phyloP scores from a whole-genome alignment of 1,140 invertebrate genomes.

The Zaprionus tsacasi region DNA sequence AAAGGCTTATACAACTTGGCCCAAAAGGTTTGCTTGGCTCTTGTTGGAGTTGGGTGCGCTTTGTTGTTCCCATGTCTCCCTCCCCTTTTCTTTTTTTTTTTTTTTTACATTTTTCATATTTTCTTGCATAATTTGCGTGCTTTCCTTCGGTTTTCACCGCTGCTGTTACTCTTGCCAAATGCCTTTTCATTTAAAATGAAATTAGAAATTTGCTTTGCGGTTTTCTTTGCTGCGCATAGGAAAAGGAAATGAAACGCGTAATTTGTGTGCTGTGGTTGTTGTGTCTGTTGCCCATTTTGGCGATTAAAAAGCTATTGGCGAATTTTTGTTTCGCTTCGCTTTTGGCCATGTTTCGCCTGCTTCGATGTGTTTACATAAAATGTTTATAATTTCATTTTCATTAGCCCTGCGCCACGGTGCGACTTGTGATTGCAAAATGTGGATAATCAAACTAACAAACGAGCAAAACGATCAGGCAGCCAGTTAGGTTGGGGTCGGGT shows the following conservation, averaged over 20 bases:
- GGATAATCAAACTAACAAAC: constrained; percentile 38
- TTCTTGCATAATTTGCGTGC: constrained; percentile 10
- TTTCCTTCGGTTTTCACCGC: constrained; percentile 1
- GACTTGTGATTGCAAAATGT: constrained; percentile 53
- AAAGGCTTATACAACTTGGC: neutral
- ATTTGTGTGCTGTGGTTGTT: constrained; percentile 66
- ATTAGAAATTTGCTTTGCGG: constrained; percentile 48
- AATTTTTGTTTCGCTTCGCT: constrained; percentile 52
- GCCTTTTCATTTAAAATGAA: constrained; percentile 52
- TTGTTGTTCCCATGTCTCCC: neutral
- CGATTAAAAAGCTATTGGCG: constrained; percentile 53
- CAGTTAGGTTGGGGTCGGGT: too few relatives aligned
- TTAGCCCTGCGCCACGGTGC: constrained; percentile 49
- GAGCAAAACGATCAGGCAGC: neutral
- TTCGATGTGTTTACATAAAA: constrained; percentile 75
- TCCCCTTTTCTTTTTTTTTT: neutral
- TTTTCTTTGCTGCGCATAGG: constrained; percentile 45
- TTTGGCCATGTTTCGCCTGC: constrained; percentile 28
- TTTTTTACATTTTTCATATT: neutral
- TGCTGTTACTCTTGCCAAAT: constrained; percentile 6
- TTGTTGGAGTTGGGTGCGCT: too few relatives aligned
- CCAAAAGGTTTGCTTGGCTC: neutral
- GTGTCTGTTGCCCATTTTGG: neutral
- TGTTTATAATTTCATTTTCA: constrained; percentile 79
- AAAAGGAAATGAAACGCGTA: constrained; percentile 79